Evolutionary conservation across 1,140 invertebrate species (phyloP).

Genomic region (Drosophila sulfurigaster): DNA sequence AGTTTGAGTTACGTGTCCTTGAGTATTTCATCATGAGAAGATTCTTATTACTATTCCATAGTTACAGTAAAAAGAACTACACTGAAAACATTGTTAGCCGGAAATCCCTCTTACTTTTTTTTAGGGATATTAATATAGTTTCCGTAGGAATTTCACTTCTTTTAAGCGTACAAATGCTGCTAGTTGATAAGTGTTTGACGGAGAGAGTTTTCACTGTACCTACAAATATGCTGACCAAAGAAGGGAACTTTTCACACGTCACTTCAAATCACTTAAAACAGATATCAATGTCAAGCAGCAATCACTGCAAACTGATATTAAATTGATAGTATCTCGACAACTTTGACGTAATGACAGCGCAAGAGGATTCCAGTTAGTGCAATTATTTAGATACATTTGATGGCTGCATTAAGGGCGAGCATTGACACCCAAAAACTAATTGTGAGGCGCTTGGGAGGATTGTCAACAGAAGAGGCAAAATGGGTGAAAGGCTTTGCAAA

Average conservation of each 20-base stretch:
- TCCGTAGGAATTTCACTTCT: no score
- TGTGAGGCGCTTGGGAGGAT: slow-evolving; percentile 56
- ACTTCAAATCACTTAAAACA: not conserved
- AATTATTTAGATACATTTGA: slow-evolving; percentile 46
- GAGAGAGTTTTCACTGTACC: no score
- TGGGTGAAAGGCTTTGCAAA: slow-evolving; percentile 55
- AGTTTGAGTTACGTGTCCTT: not conserved
- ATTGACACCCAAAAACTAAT: slow-evolving; percentile 55
- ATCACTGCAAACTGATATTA: not conserved
- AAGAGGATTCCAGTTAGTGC: not conserved
- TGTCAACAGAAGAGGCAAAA: slow-evolving; percentile 57
- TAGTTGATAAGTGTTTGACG: no score
- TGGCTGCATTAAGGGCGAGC: slow-evolving; percentile 39
- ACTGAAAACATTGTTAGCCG: no score
- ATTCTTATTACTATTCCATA: no score
- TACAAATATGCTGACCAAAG: no score
- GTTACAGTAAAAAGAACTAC: no score
- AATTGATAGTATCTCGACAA: not conserved
- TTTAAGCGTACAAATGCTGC: no score
- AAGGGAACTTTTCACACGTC: no score
- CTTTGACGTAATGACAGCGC: not conserved
- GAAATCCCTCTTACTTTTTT: no score
- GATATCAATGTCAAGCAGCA: not conserved
- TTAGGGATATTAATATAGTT: no score
- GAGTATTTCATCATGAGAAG: not conserved